These are phyloP conservation scores for Hyles lineata DNA, from an alignment of 2,888 invertebrate species.

Conservation along the genomic window DNA sequence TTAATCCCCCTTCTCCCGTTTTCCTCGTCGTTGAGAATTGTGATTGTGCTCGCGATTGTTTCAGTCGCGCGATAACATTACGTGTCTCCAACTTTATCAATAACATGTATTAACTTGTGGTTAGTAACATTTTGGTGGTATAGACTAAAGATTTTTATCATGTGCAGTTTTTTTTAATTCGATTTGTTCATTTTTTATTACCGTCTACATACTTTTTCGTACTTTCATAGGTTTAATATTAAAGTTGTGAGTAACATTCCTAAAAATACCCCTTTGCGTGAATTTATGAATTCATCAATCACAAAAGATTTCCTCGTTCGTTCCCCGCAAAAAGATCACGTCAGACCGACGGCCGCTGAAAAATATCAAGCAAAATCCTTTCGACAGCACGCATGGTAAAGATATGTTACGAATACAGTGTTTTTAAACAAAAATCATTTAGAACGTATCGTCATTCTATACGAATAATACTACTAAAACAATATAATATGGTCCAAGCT, in stretches of 20 bases:
- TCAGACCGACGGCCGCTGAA: too few relatives aligned
- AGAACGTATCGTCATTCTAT: too few relatives aligned
- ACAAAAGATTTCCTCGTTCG: not conserved
- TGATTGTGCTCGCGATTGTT: slow-evolving; percentile 17
- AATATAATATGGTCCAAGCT: too few relatives aligned
- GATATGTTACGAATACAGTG: too few relatives aligned
- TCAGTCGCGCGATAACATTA: slow-evolving; percentile 9
- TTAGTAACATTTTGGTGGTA: not conserved
- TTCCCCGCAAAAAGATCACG: not conserved
- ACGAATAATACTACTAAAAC: too few relatives aligned
- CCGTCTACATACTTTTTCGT: too few relatives aligned
- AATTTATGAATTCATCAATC: not conserved
- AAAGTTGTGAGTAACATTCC: too few relatives aligned
- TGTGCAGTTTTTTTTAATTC: not conserved
- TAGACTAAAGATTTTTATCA: not conserved
- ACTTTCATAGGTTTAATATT: too few relatives aligned
- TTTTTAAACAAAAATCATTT: too few relatives aligned
- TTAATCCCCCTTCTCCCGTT: slow-evolving; percentile 11
- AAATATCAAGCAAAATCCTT: too few relatives aligned
- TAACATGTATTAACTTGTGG: slow-evolving; percentile 13
- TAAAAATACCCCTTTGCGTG: too few relatives aligned
- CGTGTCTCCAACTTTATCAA: slow-evolving; percentile 23
- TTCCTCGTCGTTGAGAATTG: not conserved
- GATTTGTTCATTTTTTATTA: not conserved
- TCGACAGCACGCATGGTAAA: too few relatives aligned